Evolutionary conservation across 2,888 invertebrate species (phyloP), one percentile per base, ranked within the genome.

Genomic region (Ectobius pallidus): DNA sequence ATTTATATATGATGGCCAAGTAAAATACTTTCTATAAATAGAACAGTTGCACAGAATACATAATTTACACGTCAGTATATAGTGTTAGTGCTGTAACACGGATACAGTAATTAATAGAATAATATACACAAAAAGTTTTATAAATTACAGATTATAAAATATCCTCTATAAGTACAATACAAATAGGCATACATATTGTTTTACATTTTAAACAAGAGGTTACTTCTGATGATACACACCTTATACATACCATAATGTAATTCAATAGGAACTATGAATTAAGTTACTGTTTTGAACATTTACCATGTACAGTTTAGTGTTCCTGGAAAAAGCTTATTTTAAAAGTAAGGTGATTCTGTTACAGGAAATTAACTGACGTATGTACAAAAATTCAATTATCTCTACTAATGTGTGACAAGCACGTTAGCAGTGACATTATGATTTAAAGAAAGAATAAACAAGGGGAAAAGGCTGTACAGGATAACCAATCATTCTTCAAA

Each of bases 191-290:
- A 22, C 22, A 27, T 22, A 22, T 63, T 42, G 9, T 25, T 22
- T 63, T 39, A 25, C 22, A 42, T 63, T 25, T 22, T 34, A 39
- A 42, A 39, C 11, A 52, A 25, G 22, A 52, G 52, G 52, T 52
- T 52, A 52, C 25, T 25, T n/a, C 25, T 20, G 25, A 39, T 39
- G 25, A 52, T 25, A 42, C n/a, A n/a, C 20, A 62, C 20, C n/a
- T 32, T 62, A 62, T 34, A 62, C 25, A 16, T 22, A 22, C n/a
- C 42, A 42, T 14, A 20, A 42, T 22, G 63, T 42, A 63, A 63
- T 63, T 63, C 63, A 70, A 39, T 70, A 70, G 70, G 70, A 70
- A 70, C 70, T 70, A 70, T 70, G 49, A 32, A 61, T 58, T 70
- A 70, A 70, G 70, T 70, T 70, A 49, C 65, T 44, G 32, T 44